Evolutionary conservation across 1,140 invertebrate species (phyloP).

Genomic region (Saxidomus purpurata): DNA sequence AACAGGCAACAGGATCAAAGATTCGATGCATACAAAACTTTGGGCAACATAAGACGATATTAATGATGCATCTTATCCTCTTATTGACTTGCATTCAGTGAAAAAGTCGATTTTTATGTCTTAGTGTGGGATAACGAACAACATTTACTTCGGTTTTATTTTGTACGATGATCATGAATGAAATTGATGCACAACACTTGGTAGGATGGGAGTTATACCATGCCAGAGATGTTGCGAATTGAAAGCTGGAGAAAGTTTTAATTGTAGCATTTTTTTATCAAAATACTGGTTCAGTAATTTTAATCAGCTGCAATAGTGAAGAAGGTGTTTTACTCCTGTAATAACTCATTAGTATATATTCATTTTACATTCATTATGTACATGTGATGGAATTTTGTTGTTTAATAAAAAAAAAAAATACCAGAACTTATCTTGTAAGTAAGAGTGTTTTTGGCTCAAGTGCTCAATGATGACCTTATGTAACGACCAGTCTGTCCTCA

Average conservation of each 20-base stretch:
- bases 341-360: neutral
- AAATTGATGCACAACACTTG: too few relatives aligned
- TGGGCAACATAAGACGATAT: slow-evolving; percentile 56
- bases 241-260: neutral
- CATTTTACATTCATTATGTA: slow-evolving; percentile 27
- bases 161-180: too few relatives aligned
- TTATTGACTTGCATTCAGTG: neutral
- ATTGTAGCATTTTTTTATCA: neutral
- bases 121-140: neutral
- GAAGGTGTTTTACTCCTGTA: neutral
- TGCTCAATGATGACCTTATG: too few relatives aligned
- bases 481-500: too few relatives aligned
- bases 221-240: too few relatives aligned
- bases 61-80: neutral
- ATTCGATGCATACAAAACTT: slow-evolving; percentile 66
- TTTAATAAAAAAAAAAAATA: neutral
- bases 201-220: too few relatives aligned
- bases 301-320: too few relatives aligned
- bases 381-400: neutral
- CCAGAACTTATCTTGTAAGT: neutral
- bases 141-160: neutral
- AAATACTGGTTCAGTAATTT: too few relatives aligned
- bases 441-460: too few relatives aligned
- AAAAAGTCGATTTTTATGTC: neutral
- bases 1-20: slow-evolving; percentile 60